phyloP scores from a whole-genome alignment of 2,797 vertebrate genomes.

The Tapera naevia region DNA sequence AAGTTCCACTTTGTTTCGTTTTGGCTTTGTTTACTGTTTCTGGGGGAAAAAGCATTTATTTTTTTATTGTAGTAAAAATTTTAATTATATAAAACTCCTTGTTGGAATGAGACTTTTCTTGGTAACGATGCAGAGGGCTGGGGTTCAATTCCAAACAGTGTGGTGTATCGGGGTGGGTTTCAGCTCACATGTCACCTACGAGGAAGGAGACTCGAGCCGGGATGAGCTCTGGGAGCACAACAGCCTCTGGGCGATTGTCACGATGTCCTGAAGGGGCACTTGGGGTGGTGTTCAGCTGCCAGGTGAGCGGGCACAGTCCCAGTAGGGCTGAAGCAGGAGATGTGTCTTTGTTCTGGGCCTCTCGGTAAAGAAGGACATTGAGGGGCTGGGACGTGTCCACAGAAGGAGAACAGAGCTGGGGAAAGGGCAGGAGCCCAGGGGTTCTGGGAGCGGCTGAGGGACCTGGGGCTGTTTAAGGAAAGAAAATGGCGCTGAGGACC shows the following conservation, averaged over 20 bases:
- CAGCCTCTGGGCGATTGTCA: neutral
- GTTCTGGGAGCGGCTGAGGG: no score
- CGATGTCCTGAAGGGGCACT: neutral
- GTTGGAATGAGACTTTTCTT: neutral
- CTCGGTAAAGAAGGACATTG: no score
- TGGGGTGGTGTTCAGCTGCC: neutral
- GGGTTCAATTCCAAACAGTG: neutral
- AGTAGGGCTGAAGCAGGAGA: accelerated
- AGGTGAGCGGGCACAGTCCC: neutral
- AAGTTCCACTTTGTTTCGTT: no score
- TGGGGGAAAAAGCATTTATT: no score
- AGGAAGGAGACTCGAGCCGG: neutral
- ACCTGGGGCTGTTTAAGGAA: no score
- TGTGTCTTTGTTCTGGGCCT: neutral
- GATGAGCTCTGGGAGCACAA: neutral
- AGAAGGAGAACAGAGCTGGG: no score
- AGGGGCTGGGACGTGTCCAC: no score
- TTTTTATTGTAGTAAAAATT: no score
- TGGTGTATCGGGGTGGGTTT: constrained; percentile 52
- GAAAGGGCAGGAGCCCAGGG: no score
- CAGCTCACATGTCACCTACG: neutral
- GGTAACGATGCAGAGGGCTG: neutral
- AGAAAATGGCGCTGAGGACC: no score
- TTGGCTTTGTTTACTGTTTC: no score
- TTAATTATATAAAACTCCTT: constrained; percentile 16